Base-by-base conservation (phyloP, 2,888 invertebrate genomes). In the Xestoiulus laeticollis region DNA sequence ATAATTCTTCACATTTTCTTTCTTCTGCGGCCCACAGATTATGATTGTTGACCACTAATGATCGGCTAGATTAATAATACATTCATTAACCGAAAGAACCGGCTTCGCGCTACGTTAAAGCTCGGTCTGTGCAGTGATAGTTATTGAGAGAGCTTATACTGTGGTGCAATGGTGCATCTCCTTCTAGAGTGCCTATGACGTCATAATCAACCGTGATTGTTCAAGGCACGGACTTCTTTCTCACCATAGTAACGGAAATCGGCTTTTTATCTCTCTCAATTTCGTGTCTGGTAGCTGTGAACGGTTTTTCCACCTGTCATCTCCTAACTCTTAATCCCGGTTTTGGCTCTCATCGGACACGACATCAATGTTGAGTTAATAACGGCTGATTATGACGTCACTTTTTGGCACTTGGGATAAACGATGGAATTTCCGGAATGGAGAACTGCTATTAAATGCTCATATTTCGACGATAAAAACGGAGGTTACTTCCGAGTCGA, bases 31-130 rank as follows among this genome's bases (percentile, higher is more conserved):
- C 59, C 59, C n/a, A n/a, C n/a, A 59, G 59, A 59, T 59, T 59
- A 6, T n/a, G 22, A n/a, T 59, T n/a, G n/a, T n/a, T 1, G 59
- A 59, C 59, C 59, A 59, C 59, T 59, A 59, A 59, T 59, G 59
- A 59, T 59, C 59, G 59, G 59, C 59, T 22, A 59, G 59, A 59
- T 59, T 59, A 59, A 59, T 59, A 59, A 59, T 59, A 22, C 59
- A 59, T 59, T 59, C n/a, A 59, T 59, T 59, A 59, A 59, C 59
- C 59, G n/a, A n/a, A 59, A n/a, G 59, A 59, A 59, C 59, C 59
- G 59, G 59, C 59, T 59, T 59, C n/a, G 59, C 22, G 59, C 59
- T n/a, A 19, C 48, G 48, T 48, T 48, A 48, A n/a, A 59, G 59
- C 59, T 59, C 59, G 59, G 59, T 6, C 14, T 48, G 48, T 48